Evolutionary conservation across 2,888 invertebrate genomes (phyloP).

Genomic region (Glomeris marginata): DNA sequence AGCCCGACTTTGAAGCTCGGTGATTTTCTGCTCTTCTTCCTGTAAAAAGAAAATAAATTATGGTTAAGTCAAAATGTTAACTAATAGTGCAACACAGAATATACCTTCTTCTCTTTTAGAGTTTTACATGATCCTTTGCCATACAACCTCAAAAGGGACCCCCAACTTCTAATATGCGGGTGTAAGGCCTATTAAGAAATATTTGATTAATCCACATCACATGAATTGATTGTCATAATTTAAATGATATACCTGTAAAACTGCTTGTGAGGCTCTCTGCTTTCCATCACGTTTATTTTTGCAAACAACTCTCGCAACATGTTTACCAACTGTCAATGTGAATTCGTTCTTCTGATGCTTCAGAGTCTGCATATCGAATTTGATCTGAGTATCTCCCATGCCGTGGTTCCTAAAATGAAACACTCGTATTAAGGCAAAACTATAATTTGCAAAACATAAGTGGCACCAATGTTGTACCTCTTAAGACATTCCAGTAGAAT

Average conservation of each 20-base stretch:
- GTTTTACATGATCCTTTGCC: constrained; percentile 81
- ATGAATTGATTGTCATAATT: neutral
- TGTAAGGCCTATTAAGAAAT: constrained; percentile 53
- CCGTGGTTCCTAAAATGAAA: constrained; percentile 58
- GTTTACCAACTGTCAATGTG: constrained; percentile 86
- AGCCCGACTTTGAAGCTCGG: constrained; percentile 72
- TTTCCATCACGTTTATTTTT: constrained; percentile 94
- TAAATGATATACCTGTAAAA: constrained; percentile 49
- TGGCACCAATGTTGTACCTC: constrained; percentile 33
- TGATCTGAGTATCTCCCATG: constrained; percentile 70
- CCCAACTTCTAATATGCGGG: constrained; percentile 90
- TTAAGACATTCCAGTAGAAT: constrained; percentile 82
- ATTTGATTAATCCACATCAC: constrained; percentile 1
- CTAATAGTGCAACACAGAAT: neutral
- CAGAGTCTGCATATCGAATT: constrained; percentile 68
- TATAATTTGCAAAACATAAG: neutral
- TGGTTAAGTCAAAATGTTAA: neutral
- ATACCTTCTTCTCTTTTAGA: constrained; percentile 68
- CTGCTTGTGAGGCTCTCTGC: constrained; percentile 87
- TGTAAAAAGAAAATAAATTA: constrained; percentile 9
- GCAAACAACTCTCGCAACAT: constrained; percentile 76
- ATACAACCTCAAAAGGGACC: constrained; percentile 79
- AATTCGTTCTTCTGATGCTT: constrained; percentile 87
- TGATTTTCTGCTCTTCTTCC: constrained; percentile 81
- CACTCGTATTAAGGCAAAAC: neutral